Evolutionary conservation across 2,888 invertebrate species (phyloP).

Genomic region (Eucera pruinosa): DNA sequence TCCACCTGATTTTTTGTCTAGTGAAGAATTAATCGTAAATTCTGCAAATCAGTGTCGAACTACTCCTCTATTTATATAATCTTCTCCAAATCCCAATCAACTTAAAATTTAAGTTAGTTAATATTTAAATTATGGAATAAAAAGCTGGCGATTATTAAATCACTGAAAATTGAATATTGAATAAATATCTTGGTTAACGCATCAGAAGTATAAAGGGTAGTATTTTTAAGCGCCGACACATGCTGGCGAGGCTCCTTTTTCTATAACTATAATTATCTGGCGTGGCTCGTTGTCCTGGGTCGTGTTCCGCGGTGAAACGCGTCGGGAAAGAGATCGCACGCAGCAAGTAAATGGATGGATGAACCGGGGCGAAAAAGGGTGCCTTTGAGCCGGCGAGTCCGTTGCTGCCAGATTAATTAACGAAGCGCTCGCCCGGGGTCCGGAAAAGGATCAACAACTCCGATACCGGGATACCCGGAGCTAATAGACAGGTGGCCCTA

Average conservation of each 20-base stretch:
- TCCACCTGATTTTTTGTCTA: too few relatives aligned
- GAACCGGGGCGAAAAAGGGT: slow-evolving; percentile 77
- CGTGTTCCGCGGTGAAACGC: slow-evolving; percentile 44
- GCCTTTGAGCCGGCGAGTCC: slow-evolving; percentile 77
- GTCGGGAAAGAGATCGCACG: slow-evolving; percentile 55
- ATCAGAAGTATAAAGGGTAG: not conserved
- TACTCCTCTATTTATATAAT: too few relatives aligned
- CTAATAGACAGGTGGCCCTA: slow-evolving; percentile 71
- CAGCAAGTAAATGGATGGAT: slow-evolving; percentile 79
- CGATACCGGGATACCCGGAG: slow-evolving; percentile 65
- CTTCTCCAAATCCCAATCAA: too few relatives aligned
- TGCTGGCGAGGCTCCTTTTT: not conserved
- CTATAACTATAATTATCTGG: slow-evolving; percentile 50
- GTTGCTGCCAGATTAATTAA: slow-evolving; percentile 83
- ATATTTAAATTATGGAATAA: too few relatives aligned
- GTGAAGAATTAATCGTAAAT: too few relatives aligned
- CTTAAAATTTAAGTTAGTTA: too few relatives aligned
- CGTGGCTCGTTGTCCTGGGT: slow-evolving; percentile 45
- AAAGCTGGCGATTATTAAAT: too few relatives aligned
- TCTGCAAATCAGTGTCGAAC: too few relatives aligned
- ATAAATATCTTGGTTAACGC: too few relatives aligned
- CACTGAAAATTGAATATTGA: too few relatives aligned
- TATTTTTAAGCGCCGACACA: not conserved
- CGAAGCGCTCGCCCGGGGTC: slow-evolving; percentile 81
- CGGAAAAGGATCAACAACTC: slow-evolving; percentile 74